phyloP scores from a whole-genome alignment of 2,113 vertebrate species.

The Bubo bubo region DNA sequence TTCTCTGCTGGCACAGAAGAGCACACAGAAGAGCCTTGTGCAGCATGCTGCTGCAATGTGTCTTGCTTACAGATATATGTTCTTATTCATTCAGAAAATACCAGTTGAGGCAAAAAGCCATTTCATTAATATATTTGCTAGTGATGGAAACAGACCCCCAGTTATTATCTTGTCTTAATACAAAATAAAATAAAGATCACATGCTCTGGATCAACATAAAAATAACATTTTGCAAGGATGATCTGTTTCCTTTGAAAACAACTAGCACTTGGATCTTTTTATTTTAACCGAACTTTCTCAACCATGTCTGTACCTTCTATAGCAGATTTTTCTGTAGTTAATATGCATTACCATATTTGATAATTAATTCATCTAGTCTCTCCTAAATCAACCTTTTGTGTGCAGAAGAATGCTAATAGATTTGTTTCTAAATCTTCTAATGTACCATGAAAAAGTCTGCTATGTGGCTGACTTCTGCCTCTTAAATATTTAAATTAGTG shows the following conservation, averaged over 20 bases:
- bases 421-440: slow-evolving; percentile 53
- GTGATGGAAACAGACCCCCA: not conserved
- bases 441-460: slow-evolving; percentile 27
- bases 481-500: slow-evolving; percentile 51
- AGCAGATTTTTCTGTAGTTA: slow-evolving; percentile 40
- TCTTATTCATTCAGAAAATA: slow-evolving; percentile 15
- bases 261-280: not conserved
- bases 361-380: slow-evolving; percentile 67
- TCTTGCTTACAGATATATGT: not conserved
- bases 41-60: not conserved
- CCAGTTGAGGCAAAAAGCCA: not conserved
- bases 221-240: not conserved
- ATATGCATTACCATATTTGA: slow-evolving; percentile 54
- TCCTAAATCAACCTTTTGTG: slow-evolving; percentile 59
- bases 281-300: not conserved
- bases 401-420: slow-evolving; percentile 64
- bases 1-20: not conserved
- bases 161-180: not conserved
- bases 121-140: not conserved
- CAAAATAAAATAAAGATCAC: not conserved
- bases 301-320: not conserved
- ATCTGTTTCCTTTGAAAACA: not conserved
- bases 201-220: not conserved
- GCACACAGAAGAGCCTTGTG: not conserved
- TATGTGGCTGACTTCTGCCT: slow-evolving; percentile 44